Evolutionary conservation across 1,140 invertebrate species (phyloP).

Genomic region (Fragariocoptes setiger): DNA sequence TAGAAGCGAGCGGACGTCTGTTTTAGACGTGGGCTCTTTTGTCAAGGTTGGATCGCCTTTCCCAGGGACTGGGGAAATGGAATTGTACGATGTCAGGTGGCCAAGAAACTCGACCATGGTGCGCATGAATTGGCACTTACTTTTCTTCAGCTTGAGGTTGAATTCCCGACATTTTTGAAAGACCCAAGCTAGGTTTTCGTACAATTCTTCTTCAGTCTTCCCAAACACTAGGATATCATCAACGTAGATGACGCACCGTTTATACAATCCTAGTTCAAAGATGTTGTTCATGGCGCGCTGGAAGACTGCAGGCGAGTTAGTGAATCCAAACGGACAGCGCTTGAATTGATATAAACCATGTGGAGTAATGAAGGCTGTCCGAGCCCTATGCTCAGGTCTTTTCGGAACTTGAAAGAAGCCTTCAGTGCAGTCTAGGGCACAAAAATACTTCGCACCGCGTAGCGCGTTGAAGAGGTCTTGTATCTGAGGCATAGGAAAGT

Average conservation of each 20-base stretch:
- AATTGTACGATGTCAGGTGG: slow-evolving; percentile 6
- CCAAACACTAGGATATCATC: slow-evolving; percentile 14
- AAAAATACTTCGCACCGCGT: slow-evolving; percentile 15
- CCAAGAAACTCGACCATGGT: slow-evolving; percentile 8
- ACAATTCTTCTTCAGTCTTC: slow-evolving; percentile 9
- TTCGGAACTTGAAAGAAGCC: slow-evolving; percentile 21
- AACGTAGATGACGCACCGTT: slow-evolving; percentile 11
- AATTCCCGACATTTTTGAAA: slow-evolving; percentile 1
- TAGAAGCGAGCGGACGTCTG: slow-evolving; percentile 7
- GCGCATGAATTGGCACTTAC: slow-evolving; percentile 9
- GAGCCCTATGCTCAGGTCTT: slow-evolving; percentile 12
- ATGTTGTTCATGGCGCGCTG: slow-evolving; percentile 1
- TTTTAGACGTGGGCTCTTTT: slow-evolving; percentile 5
- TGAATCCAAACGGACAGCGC: background rate
- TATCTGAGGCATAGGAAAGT: slow-evolving; percentile 21
- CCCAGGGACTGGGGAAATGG: slow-evolving; percentile 3
- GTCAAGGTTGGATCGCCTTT: slow-evolving; percentile 5
- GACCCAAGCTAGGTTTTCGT: slow-evolving; percentile 4
- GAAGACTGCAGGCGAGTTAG: background rate
- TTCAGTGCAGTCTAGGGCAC: slow-evolving; percentile 17
- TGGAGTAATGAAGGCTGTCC: slow-evolving; percentile 2
- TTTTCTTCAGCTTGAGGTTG: slow-evolving; percentile 9
- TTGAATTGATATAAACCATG: background rate
- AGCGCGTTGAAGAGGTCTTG: slow-evolving; percentile 17
- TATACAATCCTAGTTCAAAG: slow-evolving; percentile 9